Percentiles rank a stretch among this genome's conserved stretches.
Conservation (phyloP, 92 coral and sea anemone species). For the Palythoa heliodiscus region DNA sequence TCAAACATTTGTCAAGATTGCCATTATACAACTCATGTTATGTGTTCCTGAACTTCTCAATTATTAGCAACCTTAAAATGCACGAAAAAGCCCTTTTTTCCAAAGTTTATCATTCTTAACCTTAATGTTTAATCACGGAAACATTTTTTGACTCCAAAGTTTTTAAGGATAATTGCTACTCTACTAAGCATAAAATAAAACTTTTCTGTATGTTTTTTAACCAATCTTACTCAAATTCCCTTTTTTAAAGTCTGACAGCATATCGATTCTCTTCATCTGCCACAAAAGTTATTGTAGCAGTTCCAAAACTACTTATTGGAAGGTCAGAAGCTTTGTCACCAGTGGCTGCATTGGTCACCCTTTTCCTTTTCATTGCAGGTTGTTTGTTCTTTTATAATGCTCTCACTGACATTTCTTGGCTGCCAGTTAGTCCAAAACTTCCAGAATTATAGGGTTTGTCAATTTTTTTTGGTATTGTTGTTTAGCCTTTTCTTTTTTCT, state of each 20-base stretch:
- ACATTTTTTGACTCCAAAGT: not conserved
- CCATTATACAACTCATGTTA: not conserved
- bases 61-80: constrained; percentile 3
- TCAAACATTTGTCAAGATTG: not conserved
- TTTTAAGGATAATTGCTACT: not conserved
- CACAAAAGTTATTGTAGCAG: not conserved
- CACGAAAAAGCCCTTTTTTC: not conserved
- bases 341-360: not conserved
- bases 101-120: not conserved
- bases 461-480: not conserved
- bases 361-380: constrained; percentile 3
- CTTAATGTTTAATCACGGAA: not conserved
- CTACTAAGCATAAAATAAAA: constrained; percentile 3
- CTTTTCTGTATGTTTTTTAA: not conserved
- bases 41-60: not conserved
- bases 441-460: not conserved
- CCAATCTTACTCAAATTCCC: not conserved
- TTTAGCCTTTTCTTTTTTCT: not conserved
- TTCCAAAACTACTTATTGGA: not conserved
- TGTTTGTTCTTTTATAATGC: not conserved
- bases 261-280: not conserved
- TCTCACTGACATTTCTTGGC: not conserved
- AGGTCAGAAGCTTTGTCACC: constrained; percentile 1
- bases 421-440: constrained; percentile 8
- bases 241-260: not conserved